Evolutionary conservation across 2,888 invertebrate genomes (phyloP).

Genomic region (Agapostemon virescens): DNA sequence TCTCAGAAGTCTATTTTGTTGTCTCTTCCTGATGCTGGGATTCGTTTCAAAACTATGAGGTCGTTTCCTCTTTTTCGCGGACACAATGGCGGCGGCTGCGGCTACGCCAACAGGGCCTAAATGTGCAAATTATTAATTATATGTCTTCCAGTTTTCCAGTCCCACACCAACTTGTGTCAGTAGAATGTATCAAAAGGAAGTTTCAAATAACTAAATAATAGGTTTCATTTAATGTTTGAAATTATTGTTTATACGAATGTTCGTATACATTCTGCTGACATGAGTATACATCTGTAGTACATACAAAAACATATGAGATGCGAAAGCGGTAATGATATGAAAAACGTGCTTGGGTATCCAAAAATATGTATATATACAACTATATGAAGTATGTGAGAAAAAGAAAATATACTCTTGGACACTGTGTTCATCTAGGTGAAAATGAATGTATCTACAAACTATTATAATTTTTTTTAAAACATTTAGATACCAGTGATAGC

Average conservation of each 20-base stretch:
- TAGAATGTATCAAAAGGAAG: conserved; percentile 24
- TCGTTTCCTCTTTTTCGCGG: conserved; percentile 96
- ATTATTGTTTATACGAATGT: background rate
- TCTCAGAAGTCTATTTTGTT: conserved; percentile 94
- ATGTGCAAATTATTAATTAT: conserved; percentile 44
- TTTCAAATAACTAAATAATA: background rate
- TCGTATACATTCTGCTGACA: conserved; percentile 48
- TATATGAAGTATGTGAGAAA: background rate
- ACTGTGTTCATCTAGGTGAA: conserved; percentile 15
- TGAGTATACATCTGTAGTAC: conserved; percentile 45
- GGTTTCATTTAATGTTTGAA: background rate
- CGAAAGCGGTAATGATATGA: conserved; percentile 63
- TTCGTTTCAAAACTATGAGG: conserved; percentile 98
- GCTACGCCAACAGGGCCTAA: conserved; percentile 96
- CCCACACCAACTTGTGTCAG: conserved; percentile 43
- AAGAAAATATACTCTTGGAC: conserved; percentile 42
- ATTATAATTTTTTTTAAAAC: conserved; percentile 24
- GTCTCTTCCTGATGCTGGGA: conserved; percentile 96
- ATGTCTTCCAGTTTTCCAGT: conserved; percentile 27
- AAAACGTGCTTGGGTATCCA: conserved; percentile 58
- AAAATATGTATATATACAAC: conserved; percentile 33
- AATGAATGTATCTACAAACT: conserved; percentile 45
- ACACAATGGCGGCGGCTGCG: conserved; percentile 97
- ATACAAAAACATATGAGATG: conserved; percentile 57
- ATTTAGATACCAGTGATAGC: conserved; percentile 18